Evolutionary conservation across 2,888 invertebrate genomes (phyloP).

Genomic region (Agrilus cyanescens): DNA sequence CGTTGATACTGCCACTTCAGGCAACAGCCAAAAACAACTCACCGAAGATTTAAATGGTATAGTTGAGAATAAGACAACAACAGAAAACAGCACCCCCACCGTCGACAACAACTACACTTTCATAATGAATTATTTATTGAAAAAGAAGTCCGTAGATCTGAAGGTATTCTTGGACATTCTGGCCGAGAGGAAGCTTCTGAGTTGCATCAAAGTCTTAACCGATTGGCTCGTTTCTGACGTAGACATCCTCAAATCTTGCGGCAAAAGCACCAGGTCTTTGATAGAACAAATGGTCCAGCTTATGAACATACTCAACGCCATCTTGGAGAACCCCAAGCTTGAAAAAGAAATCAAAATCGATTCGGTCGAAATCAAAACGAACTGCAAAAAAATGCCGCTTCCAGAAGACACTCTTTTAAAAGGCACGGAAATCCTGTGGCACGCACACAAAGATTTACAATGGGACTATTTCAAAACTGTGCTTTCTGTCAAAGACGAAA

Average conservation of each 20-base stretch:
- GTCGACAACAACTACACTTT: constrained; percentile 12
- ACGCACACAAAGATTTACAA: constrained; percentile 55
- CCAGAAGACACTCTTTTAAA: constrained; percentile 66
- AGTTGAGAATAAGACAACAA: constrained; percentile 7
- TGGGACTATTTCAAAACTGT: constrained; percentile 52
- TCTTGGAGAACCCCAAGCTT: constrained; percentile 42
- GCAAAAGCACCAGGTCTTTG: constrained; percentile 65
- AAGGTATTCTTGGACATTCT: constrained; percentile 46
- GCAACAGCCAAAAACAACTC: background rate
- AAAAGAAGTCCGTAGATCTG: constrained; percentile 34
- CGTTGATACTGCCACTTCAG: constrained; percentile 2
- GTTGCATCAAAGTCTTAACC: constrained; percentile 63
- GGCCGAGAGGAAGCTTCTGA: constrained; percentile 46
- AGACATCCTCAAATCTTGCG: constrained; percentile 66
- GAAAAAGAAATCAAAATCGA: constrained; percentile 29
- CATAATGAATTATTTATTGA: constrained; percentile 6
- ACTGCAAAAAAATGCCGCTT: constrained; percentile 52
- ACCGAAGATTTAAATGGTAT: too few relatives aligned
- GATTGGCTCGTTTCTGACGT: constrained; percentile 77
- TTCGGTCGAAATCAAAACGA: constrained; percentile 35
- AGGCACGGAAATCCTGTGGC: constrained; percentile 55
- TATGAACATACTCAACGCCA: constrained; percentile 66
- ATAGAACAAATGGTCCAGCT: constrained; percentile 70
- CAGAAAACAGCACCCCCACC: constrained; percentile 5
- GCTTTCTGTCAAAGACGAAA: constrained; percentile 53